A percentile compares a stretch with the other conserved stretches of the same genome.
Conservation (phyloP, 2,797 vertebrate genomes). For the Acanthopagrus latus region DNA sequence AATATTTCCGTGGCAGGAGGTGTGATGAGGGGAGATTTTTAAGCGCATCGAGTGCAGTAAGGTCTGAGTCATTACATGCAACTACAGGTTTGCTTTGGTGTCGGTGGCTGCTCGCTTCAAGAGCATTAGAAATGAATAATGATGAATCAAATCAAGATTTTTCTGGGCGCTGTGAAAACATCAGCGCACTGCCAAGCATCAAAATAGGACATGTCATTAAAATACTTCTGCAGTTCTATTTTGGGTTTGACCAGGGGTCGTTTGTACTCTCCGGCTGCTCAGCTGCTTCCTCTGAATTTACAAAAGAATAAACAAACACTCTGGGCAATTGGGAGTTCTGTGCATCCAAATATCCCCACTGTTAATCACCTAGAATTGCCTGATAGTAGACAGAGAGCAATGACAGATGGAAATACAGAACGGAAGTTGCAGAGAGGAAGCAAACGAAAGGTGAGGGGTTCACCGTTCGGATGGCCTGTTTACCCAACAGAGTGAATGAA, state of each 20-base stretch:
- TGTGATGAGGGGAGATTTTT: slow-evolving; percentile 31
- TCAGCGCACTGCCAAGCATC: slow-evolving; percentile 35
- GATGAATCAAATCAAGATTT: slow-evolving; percentile 29
- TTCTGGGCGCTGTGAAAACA: slow-evolving; percentile 32
- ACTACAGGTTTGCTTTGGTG: neutral
- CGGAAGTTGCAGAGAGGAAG: slow-evolving; percentile 24
- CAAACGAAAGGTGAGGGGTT: slow-evolving; percentile 34
- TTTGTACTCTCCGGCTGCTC: slow-evolving; percentile 55
- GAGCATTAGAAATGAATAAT: slow-evolving; percentile 33
- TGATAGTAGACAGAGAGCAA: slow-evolving; percentile 10
- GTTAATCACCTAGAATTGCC: slow-evolving; percentile 44
- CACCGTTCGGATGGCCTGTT: slow-evolving; percentile 65
- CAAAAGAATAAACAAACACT: slow-evolving; percentile 57
- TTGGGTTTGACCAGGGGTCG: slow-evolving; percentile 56
- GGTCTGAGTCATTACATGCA: slow-evolving; percentile 11
- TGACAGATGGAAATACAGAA: slow-evolving; percentile 2
- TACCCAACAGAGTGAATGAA: slow-evolving; percentile 77
- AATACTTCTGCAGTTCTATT: slow-evolving; percentile 62
- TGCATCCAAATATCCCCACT: slow-evolving; percentile 38
- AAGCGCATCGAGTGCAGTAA: neutral
- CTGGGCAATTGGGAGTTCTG: slow-evolving; percentile 7
- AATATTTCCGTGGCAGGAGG: slow-evolving; percentile 43
- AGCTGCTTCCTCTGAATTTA: slow-evolving; percentile 58
- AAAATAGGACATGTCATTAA: slow-evolving; percentile 55
- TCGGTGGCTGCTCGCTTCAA: slow-evolving; percentile 7